Evolutionary conservation across 2,797 vertebrate species (phyloP), one percentile per base, ranked within the genome.

Genomic region (Poecilia velifera): DNA sequence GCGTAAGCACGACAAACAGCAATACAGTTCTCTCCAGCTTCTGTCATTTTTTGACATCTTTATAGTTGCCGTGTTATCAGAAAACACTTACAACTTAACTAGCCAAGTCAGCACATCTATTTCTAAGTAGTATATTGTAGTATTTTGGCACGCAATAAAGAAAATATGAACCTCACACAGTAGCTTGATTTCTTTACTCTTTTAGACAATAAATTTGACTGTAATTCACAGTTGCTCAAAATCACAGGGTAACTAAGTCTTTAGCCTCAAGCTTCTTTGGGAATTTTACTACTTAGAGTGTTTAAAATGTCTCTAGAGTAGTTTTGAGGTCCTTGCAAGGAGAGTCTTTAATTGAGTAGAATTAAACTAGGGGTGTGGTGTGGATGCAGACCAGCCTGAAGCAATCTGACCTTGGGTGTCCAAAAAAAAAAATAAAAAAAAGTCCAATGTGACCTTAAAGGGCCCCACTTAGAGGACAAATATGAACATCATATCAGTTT

Each of bases 401-500:
- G 20, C 73, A 75, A 55, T 84, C 55, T 74, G 47, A 72, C 70
- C 25, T 76, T 34, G 31, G 72, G 41, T 10, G 55, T 80, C 76
- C 64, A 72, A 41, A 49, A 76, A 31, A 34, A 34, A 34, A 34
- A 34, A 31, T 31, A 31, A 34, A 34, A 34, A 84, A 82, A 80
- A 71, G 73, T 83, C 82, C 73, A 16, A 75, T 2, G 72, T 79
- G 76, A 89, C 79, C 62, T 39, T 45, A 45, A 81, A 81, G 76
- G 78, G 76, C 68, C 72, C 13, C 72, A 82, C 77, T 84, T 81
- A 81, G 47, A 86, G 84, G 41, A 72, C 28, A 86, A 92, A 81
- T 49, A 78, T 80, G 85, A 91, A 92, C 84, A 90, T 57, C 43
- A 53, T 0, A 16, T 80, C 80, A 62, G 78, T 78, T 83, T 75